Evolutionary conservation across 2,888 invertebrate species (phyloP).

Genomic region (Chaetoderma sp.): DNA sequence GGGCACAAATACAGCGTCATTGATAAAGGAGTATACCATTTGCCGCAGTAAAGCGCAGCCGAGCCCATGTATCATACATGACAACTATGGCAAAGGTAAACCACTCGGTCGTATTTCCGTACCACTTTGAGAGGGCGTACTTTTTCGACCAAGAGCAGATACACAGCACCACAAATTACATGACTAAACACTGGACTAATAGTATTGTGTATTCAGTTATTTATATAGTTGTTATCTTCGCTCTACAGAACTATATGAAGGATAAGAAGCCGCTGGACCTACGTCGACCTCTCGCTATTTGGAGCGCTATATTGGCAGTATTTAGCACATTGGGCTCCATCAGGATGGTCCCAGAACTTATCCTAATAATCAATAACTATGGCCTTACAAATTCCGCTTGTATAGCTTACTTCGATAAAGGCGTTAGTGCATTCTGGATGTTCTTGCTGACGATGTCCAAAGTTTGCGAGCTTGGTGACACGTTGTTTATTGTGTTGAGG

Average conservation of each 20-base stretch:
- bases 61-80: too few species aligned
- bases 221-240: slow-evolving; percentile 94
- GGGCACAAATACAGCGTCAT: too few species aligned
- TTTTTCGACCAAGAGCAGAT: too few species aligned
- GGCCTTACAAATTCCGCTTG: slow-evolving; percentile 97
- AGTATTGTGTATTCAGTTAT: slow-evolving; percentile 81
- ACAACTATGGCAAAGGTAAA: slow-evolving; percentile 6
- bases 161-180: too few species aligned
- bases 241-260: slow-evolving; percentile 94
- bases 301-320: slow-evolving; percentile 90
- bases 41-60: too few species aligned
- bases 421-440: slow-evolving; percentile 96
- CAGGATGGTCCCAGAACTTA: slow-evolving; percentile 91
- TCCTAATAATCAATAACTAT: slow-evolving; percentile 87
- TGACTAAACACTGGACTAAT: slow-evolving; percentile 95
- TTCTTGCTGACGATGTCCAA: slow-evolving; percentile 96
- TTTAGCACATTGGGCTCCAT: slow-evolving; percentile 89
- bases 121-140: too few species aligned
- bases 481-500: slow-evolving; percentile 65
- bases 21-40: too few species aligned
- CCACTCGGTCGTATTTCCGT: slow-evolving; percentile 6
- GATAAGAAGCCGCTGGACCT: slow-evolving; percentile 88
- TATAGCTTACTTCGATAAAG: slow-evolving; percentile 73
- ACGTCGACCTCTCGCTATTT: slow-evolving; percentile 84
- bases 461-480: slow-evolving; percentile 85